Percentiles rank a stretch among this genome's conserved stretches.
These are phyloP conservation scores for Gymnarchus niloticus DNA, from an alignment of 2,113 vertebrate species.

Conservation along the genomic window DNA sequence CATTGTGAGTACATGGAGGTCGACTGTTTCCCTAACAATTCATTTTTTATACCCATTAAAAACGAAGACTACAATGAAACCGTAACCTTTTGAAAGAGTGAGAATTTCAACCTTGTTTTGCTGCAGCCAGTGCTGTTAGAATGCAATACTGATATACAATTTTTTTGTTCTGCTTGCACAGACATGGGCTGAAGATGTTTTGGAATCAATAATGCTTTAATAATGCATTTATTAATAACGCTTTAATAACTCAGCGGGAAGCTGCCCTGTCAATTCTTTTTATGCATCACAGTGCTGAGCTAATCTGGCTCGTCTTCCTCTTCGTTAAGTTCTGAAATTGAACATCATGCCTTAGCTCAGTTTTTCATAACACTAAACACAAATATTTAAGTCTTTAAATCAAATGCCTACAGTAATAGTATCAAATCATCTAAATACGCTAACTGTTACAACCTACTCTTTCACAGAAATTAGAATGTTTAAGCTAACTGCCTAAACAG, in stretches of 20 bases:
- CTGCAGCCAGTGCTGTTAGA: not conserved
- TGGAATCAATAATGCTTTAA: not conserved
- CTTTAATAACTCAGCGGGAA: not conserved
- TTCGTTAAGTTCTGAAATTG: not conserved
- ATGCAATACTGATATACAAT: not conserved
- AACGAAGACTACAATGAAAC: not conserved
- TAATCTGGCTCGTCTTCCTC: not conserved
- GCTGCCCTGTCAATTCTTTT: not conserved
- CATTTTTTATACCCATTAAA: not conserved
- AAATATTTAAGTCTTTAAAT: no score
- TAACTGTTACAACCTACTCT: not conserved
- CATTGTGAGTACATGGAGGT: constrained; percentile 59
- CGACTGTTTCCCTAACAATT: no score
- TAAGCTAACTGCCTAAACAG: no score
- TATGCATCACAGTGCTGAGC: not conserved
- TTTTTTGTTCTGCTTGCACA: not conserved
- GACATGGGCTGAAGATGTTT: not conserved
- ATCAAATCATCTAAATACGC: not conserved
- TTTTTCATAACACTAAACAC: not conserved
- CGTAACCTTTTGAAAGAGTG: not conserved
- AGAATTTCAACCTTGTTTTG: not conserved
- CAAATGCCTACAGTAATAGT: not conserved
- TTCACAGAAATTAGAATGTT: no score
- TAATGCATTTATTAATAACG: not conserved
- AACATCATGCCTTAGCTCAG: not conserved